phyloP scores from a whole-genome alignment of 2,888 invertebrate genomes.

The Tachina fera region DNA sequence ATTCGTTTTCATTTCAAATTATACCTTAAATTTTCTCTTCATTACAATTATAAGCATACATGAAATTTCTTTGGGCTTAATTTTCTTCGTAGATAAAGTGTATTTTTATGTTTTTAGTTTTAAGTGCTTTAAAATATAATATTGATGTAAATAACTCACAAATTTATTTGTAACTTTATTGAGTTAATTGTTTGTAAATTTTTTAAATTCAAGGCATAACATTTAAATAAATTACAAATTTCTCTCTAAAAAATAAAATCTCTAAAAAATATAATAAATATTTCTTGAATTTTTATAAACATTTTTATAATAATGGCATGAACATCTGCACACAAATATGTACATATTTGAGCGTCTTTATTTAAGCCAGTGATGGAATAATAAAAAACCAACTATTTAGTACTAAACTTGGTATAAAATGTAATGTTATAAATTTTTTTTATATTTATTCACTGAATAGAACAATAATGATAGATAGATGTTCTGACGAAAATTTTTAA shows the following conservation, averaged over 20 bases:
- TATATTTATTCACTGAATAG: too few relatives aligned
- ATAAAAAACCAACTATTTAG: not conserved
- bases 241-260: slow-evolving; percentile 6
- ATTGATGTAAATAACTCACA: not conserved
- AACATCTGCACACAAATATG: not conserved
- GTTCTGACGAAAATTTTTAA: too few relatives aligned
- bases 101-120: not conserved
- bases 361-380: not conserved
- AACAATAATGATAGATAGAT: too few relatives aligned
- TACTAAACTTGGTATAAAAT: too few relatives aligned
- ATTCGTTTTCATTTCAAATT: too few relatives aligned
- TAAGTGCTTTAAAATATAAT: not conserved
- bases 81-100: not conserved
- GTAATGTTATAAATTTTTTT: too few relatives aligned
- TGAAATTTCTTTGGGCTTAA: too few relatives aligned
- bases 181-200: slow-evolving; percentile 9
- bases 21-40: too few relatives aligned
- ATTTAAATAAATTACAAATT: slow-evolving; percentile 25
- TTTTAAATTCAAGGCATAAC: slow-evolving; percentile 16
- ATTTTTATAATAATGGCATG: not conserved
- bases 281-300: not conserved
- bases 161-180: slow-evolving; percentile 8
- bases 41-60: too few relatives aligned
- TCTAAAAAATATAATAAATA: slow-evolving; percentile 13
- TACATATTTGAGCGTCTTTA: not conserved